Evolutionary conservation across 2,797 vertebrate species (phyloP).

Genomic region (Pseudotriccus pelzelni): DNA sequence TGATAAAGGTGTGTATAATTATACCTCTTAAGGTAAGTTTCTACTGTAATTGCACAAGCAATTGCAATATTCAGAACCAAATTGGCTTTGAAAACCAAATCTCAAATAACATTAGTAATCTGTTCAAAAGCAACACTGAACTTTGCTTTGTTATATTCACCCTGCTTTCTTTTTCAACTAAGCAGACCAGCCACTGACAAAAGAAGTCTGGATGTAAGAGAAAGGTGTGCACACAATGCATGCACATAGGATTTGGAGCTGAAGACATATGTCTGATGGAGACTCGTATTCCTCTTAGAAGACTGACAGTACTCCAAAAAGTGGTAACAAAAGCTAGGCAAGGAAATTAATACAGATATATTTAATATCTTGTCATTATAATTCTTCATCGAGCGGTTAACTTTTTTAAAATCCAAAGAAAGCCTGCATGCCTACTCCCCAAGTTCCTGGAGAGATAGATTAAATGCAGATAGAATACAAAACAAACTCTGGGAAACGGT

Average conservation of each 20-base stretch:
- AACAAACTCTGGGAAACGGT: not conserved
- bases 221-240: not conserved
- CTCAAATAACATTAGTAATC: not conserved
- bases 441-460: not conserved
- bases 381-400: not conserved
- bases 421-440: not conserved
- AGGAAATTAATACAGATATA: not conserved
- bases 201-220: not conserved
- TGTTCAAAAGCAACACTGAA: not conserved
- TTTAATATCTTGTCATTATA: not conserved
- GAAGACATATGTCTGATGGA: not conserved
- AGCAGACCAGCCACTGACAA: not conserved
- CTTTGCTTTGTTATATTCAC: not conserved
- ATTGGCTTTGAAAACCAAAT: not conserved
- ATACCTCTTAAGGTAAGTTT: not conserved
- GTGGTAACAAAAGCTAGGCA: not conserved
- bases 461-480: not conserved
- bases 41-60: not conserved
- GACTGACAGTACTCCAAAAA: not conserved
- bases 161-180: not conserved
- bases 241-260: rapidly evolving
- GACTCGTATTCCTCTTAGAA: not conserved
- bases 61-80: not conserved
- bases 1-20: not conserved
- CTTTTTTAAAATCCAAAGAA: not conserved